Evolutionary conservation across 2,888 invertebrate genomes (phyloP).

Genomic region (Pandemis corylana): DNA sequence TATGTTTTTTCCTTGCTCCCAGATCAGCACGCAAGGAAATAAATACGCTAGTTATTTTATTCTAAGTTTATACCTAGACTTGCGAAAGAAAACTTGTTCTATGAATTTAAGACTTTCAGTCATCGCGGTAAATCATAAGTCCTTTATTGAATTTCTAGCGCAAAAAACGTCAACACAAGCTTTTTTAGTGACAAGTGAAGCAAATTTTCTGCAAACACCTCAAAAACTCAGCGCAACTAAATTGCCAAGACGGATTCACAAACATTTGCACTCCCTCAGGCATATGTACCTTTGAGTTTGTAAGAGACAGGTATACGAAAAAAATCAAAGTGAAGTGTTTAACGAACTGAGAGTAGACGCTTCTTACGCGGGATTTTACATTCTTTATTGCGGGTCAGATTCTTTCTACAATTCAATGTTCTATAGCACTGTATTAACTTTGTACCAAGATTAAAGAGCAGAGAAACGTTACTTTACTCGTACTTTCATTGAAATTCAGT

Average conservation of each 20-base stretch:
- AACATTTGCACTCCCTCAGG: slow-evolving; percentile 37
- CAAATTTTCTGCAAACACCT: slow-evolving; percentile 15
- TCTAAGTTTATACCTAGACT: no score
- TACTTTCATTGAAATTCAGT: no score
- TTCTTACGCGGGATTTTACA: not conserved
- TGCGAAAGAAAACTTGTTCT: not conserved
- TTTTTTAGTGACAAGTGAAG: slow-evolving; percentile 7
- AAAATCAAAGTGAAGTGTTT: slow-evolving; percentile 36
- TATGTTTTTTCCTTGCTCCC: no score
- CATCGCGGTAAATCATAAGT: no score
- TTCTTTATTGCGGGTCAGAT: not conserved
- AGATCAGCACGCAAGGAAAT: no score
- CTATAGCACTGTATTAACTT: no score
- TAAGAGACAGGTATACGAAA: slow-evolving; percentile 17
- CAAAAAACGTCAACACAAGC: not conserved
- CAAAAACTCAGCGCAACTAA: slow-evolving; percentile 13
- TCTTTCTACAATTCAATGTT: not conserved
- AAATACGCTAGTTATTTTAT: no score
- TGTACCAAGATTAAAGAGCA: no score
- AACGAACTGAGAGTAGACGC: slow-evolving; percentile 31
- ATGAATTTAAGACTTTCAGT: no score
- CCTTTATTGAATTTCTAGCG: not conserved
- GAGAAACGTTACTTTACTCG: no score
- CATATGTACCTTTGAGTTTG: slow-evolving; percentile 28
- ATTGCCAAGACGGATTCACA: slow-evolving; percentile 20